Evolutionary conservation across 2,797 vertebrate genomes (phyloP).

Genomic region (Enteromius mattozi): DNA sequence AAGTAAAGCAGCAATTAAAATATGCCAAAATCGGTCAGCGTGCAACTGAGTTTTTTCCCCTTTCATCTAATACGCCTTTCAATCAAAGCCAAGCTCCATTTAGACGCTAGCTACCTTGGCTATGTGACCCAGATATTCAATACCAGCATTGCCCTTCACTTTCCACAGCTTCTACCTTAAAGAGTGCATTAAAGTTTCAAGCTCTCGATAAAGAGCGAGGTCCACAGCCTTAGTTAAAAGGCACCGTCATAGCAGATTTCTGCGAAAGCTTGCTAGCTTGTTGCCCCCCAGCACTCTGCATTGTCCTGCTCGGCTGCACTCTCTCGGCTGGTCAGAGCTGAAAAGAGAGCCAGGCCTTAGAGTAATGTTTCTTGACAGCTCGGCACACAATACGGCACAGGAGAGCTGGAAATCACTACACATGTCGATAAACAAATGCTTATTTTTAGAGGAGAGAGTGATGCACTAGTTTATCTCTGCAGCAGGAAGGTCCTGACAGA

Average conservation of each 20-base stretch:
- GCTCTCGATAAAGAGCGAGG: constrained; percentile 55
- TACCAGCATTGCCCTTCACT: constrained; percentile 56
- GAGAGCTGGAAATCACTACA: constrained; percentile 66
- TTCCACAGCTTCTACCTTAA: constrained; percentile 51
- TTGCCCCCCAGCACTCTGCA: constrained; percentile 43
- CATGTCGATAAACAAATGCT: constrained; percentile 72
- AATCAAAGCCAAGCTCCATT: constrained; percentile 64
- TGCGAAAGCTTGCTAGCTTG: constrained; percentile 30
- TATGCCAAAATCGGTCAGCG: constrained; percentile 68
- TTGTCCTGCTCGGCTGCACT: constrained; percentile 55
- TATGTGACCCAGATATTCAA: constrained; percentile 72
- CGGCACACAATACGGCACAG: constrained; percentile 64
- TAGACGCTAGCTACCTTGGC: constrained; percentile 56
- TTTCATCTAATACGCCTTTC: constrained; percentile 68
- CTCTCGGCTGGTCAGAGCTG: constrained; percentile 50
- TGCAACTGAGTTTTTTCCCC: constrained; percentile 59
- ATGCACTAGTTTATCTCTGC: constrained; percentile 68
- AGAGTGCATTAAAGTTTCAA: constrained; percentile 66
- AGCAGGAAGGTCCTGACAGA: constrained; percentile 65
- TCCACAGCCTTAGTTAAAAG: constrained; percentile 58
- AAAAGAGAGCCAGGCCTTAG: constrained; percentile 62
- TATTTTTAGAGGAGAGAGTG: constrained; percentile 69
- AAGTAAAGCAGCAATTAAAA: constrained; percentile 67
- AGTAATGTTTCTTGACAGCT: constrained; percentile 70
- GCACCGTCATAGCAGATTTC: constrained; percentile 51